These are phyloP conservation scores for Trochalopteron elliotii DNA, from an alignment of 2,113 vertebrate species.

Conservation along the genomic window DNA sequence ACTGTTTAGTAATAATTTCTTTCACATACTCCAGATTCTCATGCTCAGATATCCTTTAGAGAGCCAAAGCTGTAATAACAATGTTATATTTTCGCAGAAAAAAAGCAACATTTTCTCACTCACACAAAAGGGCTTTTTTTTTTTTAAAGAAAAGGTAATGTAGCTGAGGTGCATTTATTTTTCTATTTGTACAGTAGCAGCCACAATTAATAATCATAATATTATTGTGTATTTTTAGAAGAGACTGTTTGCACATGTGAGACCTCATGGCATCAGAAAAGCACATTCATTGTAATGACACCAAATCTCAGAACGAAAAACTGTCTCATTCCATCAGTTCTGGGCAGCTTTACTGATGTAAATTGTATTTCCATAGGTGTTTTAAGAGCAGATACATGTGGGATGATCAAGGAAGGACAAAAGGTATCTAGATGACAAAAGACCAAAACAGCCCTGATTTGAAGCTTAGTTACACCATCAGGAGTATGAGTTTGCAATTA, in stretches of 20 bases:
- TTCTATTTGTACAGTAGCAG: background rate
- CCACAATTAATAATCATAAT: slow-evolving; percentile 11
- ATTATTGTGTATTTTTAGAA: background rate
- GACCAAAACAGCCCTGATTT: background rate
- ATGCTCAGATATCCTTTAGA: background rate
- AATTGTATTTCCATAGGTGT: background rate
- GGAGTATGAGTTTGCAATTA: background rate
- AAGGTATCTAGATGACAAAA: background rate
- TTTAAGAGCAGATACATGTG: background rate
- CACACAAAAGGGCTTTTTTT: background rate
- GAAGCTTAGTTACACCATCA: background rate
- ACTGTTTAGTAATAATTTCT: background rate
- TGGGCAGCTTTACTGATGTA: background rate
- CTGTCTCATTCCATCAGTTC: background rate
- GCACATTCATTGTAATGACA: background rate
- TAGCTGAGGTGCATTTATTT: background rate
- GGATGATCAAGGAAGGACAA: background rate
- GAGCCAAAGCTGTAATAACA: slow-evolving; percentile 7
- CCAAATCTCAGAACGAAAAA: background rate
- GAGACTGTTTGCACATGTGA: background rate
- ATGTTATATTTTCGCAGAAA: background rate
- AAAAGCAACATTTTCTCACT: background rate
- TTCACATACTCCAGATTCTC: slow-evolving; percentile 9
- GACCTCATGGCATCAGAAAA: background rate
- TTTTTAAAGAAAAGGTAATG: background rate